Conservation (phyloP, 2,113 vertebrate species). For the Collichthys lucidus region DNA sequence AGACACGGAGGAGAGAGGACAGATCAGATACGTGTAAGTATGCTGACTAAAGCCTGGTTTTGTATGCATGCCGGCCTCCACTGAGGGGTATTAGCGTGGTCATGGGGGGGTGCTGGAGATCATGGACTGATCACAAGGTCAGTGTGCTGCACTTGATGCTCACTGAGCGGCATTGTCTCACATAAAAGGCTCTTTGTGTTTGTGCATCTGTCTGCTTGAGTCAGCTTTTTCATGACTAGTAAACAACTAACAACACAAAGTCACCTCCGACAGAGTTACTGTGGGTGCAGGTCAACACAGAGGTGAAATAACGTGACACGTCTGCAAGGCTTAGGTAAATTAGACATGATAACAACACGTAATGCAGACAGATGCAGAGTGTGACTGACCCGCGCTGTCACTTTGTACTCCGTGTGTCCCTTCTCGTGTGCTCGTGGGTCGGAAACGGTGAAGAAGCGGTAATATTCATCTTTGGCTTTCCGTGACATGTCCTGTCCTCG, state of each 20-base stretch:
- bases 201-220: not conserved
- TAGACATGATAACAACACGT: not conserved
- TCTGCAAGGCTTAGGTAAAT: too few relatives aligned
- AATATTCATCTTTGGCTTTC: constrained; percentile 87
- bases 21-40: too few relatives aligned
- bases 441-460: constrained; percentile 88
- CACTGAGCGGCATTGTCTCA: constrained; percentile 1
- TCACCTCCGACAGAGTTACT: not conserved
- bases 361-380: not conserved
- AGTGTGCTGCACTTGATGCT: constrained; percentile 5
- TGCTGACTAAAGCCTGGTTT: not conserved
- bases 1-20: constrained; percentile 16
- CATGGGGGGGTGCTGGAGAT: constrained; percentile 49
- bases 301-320: not conserved
- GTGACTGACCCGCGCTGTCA: constrained; percentile 88
- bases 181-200: constrained; percentile 44
- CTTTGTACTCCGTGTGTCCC: constrained; percentile 93
- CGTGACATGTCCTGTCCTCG: constrained; percentile 83
- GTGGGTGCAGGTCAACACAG: not conserved
- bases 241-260: not conserved
- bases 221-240: not conserved
- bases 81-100: constrained; percentile 31
- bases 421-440: constrained; percentile 90
- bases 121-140: constrained; percentile 64
- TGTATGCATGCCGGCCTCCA: constrained; percentile 13